Evolutionary conservation across 2,888 invertebrate species (phyloP).

Genomic region (Chrysodeixis includens): DNA sequence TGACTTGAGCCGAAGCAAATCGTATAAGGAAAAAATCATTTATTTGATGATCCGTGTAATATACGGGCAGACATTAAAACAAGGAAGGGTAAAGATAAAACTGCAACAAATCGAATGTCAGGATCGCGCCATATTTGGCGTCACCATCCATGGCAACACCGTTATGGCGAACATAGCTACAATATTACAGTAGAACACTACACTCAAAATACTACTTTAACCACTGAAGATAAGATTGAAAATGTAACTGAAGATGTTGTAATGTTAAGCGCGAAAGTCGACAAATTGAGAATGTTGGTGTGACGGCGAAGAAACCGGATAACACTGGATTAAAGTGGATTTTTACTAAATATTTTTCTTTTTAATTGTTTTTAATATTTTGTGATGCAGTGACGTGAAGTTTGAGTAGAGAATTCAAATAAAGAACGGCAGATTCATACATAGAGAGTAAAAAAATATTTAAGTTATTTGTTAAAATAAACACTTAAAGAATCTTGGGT

Average conservation of each 20-base stretch:
- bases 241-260: slow-evolving; percentile 9
- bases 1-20: not conserved
- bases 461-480: no score
- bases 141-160: slow-evolving; percentile 69
- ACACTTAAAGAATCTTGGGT: no score
- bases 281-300: slow-evolving; percentile 72
- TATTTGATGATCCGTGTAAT: slow-evolving; percentile 36
- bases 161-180: slow-evolving; percentile 69
- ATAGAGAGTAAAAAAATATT: no score
- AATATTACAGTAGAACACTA: slow-evolving; percentile 39
- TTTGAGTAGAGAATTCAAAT: no score
- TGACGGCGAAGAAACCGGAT: slow-evolving; percentile 60
- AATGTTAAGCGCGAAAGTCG: slow-evolving; percentile 56
- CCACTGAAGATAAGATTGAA: slow-evolving; percentile 37
- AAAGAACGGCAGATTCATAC: no score
- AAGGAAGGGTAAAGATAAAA: slow-evolving; percentile 70
- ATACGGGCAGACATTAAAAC: slow-evolving; percentile 41
- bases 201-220: slow-evolving; percentile 49
- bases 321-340: slow-evolving; percentile 54
- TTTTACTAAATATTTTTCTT: slow-evolving; percentile 47
- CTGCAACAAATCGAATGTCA: slow-evolving; percentile 84
- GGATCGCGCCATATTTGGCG: slow-evolving; percentile 77
- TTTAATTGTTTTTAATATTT: slow-evolving; percentile 56
- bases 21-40: slow-evolving; percentile 42
- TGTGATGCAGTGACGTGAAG: slow-evolving; percentile 13